These are phyloP conservation scores for Polymixis lichenea DNA, from an alignment of 2,888 invertebrate species.

Conservation along the genomic window DNA sequence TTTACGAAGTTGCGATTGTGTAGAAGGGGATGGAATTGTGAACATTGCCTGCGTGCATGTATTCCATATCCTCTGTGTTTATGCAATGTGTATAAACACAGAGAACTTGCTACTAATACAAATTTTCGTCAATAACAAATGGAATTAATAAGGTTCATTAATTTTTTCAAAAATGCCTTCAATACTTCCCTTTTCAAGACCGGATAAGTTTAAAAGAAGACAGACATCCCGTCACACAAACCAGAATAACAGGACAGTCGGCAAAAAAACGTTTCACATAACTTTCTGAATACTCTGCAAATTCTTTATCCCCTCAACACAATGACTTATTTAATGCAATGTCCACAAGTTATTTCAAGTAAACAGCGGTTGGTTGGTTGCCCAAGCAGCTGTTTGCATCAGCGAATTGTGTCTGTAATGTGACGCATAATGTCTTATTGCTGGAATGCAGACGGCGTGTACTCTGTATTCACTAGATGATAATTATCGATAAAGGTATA, in stretches of 20 bases:
- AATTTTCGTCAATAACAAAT: background rate
- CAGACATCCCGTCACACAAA: background rate
- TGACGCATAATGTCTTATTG: conserved; percentile 53
- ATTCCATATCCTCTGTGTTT: no score
- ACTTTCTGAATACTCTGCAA: background rate
- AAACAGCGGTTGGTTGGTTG: conserved; percentile 24
- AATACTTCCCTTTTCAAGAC: background rate
- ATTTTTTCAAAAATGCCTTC: background rate
- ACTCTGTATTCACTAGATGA: conserved; percentile 47
- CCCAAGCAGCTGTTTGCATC: conserved; percentile 47
- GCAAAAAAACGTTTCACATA: background rate
- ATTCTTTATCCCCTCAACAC: background rate
- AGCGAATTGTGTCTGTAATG: conserved; percentile 59
- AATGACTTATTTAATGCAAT: conserved; percentile 20
- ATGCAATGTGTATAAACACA: no score
- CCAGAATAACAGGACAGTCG: background rate
- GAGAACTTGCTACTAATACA: background rate
- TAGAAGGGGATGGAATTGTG: no score
- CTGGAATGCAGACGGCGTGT: conserved; percentile 59
- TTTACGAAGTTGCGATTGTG: no score
- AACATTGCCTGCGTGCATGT: background rate
- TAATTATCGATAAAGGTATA: conserved; percentile 36
- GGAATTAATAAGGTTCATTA: background rate
- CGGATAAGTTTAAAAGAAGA: background rate
- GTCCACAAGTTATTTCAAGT: conserved; percentile 20